A percentile compares a stretch with the other conserved stretches of the same genome.
These are phyloP conservation scores for Drosophila parvula DNA, from an alignment of 1,140 invertebrate species.

Conservation along the genomic window DNA sequence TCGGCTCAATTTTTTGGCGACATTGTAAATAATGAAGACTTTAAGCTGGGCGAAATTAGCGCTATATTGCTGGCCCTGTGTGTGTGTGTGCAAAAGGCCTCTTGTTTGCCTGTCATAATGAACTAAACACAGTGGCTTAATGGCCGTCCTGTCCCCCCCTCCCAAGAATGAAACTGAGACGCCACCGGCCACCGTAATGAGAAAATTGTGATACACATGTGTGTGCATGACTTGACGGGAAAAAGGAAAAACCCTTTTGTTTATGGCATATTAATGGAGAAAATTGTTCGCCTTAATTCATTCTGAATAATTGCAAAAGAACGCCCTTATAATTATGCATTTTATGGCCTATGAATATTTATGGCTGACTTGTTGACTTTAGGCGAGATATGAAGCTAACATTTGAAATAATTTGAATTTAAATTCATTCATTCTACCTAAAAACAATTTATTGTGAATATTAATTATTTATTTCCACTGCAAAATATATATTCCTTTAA, in stretches of 20 bases:
- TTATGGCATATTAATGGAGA: conserved; percentile 38
- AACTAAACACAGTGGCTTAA: conserved; percentile 65
- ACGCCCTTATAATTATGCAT: conserved; percentile 7
- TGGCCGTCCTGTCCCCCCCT: conserved; percentile 8
- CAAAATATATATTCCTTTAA: not conserved
- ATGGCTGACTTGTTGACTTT: conserved; percentile 27
- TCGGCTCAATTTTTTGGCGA: conserved; percentile 68
- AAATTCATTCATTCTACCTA: not conserved
- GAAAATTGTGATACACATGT: conserved; percentile 32
- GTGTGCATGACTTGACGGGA: conserved; percentile 14
- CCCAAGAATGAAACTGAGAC: conserved; percentile 12
- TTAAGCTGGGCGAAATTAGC: conserved; percentile 77
- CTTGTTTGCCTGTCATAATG: conserved; percentile 61
- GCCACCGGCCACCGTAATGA: conserved; percentile 9
- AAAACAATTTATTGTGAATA: not conserved
- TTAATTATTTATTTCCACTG: not conserved
- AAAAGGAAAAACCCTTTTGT: conserved; percentile 4
- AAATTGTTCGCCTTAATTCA: conserved; percentile 28
- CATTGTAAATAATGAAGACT: conserved; percentile 82
- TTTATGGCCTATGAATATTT: conserved; percentile 27
- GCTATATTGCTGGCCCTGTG: conserved; percentile 36
- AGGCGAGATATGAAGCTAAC: not conserved
- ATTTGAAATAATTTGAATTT: conserved; percentile 5
- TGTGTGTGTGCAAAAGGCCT: not conserved
- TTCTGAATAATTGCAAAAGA: conserved; percentile 18